A percentile compares a stretch with the other conserved stretches of the same genome.
These are phyloP conservation scores for Syrrhaptes paradoxus DNA, from an alignment of 2,113 vertebrate genomes.

Conservation along the genomic window DNA sequence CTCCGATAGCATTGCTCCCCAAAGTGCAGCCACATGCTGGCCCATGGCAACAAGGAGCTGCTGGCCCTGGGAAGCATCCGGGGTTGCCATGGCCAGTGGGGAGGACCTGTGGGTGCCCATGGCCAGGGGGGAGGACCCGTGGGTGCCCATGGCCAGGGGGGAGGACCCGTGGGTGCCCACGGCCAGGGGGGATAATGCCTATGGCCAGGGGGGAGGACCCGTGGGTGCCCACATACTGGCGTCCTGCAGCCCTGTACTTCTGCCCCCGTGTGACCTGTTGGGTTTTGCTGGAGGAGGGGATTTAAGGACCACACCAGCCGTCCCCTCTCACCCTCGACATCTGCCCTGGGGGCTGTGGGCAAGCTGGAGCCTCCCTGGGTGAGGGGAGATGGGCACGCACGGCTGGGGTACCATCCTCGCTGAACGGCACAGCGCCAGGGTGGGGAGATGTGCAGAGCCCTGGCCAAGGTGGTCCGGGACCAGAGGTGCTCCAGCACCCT, in stretches of 20 bases:
- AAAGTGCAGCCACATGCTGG: background rate
- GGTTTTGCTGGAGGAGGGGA: background rate
- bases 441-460: background rate
- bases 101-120: background rate
- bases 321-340: background rate
- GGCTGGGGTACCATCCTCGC: background rate
- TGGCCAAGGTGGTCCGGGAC: rapidly evolving
- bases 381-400: background rate
- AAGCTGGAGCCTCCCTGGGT: background rate
- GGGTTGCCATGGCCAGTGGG: background rate
- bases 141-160: too few species aligned
- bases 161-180: too few species aligned
- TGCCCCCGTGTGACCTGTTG: rapidly evolving
- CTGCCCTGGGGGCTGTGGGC: background rate
- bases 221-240: rapidly evolving
- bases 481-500: background rate
- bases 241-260: background rate
- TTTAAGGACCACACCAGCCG: too few species aligned
- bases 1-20: rapidly evolving
- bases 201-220: too few species aligned
- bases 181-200: too few species aligned
- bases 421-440: rapidly evolving
- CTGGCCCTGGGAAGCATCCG: background rate
- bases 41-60: background rate
- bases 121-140: background rate